phyloP scores from a whole-genome alignment of 2,888 invertebrate genomes.

The Caenorhabditis japonica region DNA sequence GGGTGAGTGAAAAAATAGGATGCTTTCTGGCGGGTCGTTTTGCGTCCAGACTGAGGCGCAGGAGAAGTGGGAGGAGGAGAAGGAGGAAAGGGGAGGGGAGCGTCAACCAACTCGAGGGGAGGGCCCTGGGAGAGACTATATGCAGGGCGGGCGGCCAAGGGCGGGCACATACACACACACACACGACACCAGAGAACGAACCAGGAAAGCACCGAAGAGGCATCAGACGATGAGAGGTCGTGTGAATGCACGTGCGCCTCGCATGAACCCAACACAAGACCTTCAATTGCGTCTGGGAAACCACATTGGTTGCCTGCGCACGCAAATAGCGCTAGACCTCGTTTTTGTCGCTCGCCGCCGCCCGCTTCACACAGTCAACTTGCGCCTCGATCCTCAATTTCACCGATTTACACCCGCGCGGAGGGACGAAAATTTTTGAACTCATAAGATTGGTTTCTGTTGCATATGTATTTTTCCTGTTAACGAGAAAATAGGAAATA shows the following conservation, averaged over 20 bases:
- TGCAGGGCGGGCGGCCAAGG: constrained; percentile 47
- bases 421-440: too few species aligned
- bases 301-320: constrained; percentile 49
- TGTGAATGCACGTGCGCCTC: constrained; percentile 52
- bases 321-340: constrained; percentile 47
- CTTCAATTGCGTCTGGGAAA: constrained; percentile 47
- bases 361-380: constrained; percentile 38
- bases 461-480: too few species aligned
- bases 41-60: constrained; percentile 57
- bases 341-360: constrained; percentile 39
- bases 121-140: constrained; percentile 58
- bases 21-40: constrained; percentile 55
- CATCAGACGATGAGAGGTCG: constrained; percentile 43
- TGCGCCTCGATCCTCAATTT: constrained; percentile 3
- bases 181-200: constrained; percentile 59
- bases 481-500: too few species aligned
- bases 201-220: constrained; percentile 51
- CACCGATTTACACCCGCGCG: too few species aligned
- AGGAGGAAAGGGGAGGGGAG: constrained; percentile 38
- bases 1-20: constrained; percentile 40
- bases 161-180: constrained; percentile 49
- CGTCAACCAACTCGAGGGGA: constrained; percentile 51
- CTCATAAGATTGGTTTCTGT: too few species aligned
- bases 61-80: constrained; percentile 43
- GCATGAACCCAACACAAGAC: constrained; percentile 41